Base-by-base conservation (phyloP, 2,888 invertebrate genomes). In the Sceliomorpha sp. region DNA sequence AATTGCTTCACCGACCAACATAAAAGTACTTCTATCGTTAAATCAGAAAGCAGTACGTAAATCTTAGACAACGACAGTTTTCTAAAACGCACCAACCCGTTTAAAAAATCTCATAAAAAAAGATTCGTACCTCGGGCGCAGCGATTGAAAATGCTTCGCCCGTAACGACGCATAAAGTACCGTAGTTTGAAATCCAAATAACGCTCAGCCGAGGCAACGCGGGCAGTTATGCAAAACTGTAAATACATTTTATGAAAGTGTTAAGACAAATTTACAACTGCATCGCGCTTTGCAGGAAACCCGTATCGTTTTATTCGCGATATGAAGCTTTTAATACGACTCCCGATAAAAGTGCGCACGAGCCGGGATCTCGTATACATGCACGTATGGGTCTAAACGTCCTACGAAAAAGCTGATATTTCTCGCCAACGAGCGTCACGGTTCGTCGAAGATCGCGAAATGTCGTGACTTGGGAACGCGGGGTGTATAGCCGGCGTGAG, bases 371-470 rank as follows among this genome's bases (percentile, higher is more conserved):
- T 12, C 50, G 50, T 64, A 56, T 58, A 64, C 63, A 45, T 66
- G 34, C 40, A 58, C 51, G 66, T 48, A 59, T 51, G 45, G 59
- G 51, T 45, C 45, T 34, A 66, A 66, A 50, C 50, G 56, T 64
- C 56, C 44, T 34, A 40, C 34, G 64, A 64, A 51, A 63, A 51
- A 64, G 45, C 66, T 56, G 56, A 68, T 68, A 68, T 68, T 68
- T 68, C 68, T 68, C 58, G 56, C 32, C 51, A 58, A 58, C 62
- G 62, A 56, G 62, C 50, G 68, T 68, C 68, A 58, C 68, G 66
- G 58, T 66, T 59, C 66, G 53, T 51, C 56, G 68, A 45, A 50
- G 62, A 68, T 68, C 68, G 14, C 50, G 56, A 62, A 62, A 68
- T 40, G 68, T 67, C 69, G 59, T 51, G 56, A 63, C 62, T 45